Conservation (phyloP, 2,113 vertebrate species). For the Bothrops jararaca region DNA sequence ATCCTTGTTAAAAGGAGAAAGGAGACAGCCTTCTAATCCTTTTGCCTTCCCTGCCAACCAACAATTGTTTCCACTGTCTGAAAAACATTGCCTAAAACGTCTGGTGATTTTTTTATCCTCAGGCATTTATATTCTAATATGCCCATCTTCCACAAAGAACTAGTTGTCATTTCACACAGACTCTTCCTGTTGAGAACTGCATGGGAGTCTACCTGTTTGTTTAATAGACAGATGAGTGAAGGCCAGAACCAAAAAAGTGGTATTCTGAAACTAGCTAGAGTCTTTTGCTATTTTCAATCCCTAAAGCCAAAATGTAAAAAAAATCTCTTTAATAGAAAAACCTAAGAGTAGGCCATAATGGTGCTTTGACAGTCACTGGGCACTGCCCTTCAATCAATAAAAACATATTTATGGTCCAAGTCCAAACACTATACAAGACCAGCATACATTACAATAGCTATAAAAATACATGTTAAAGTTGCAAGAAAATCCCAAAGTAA, state of each 20-base stretch:
- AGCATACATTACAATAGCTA: neutral
- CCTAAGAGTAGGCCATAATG: neutral
- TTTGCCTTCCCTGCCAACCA: slow-evolving; percentile 26
- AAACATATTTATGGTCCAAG: neutral
- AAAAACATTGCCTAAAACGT: neutral
- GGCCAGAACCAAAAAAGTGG: neutral
- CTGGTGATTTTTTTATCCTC: slow-evolving; percentile 1
- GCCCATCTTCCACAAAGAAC: neutral
- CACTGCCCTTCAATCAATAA: neutral
- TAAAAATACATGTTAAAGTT: neutral
- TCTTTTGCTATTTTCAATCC: neutral
- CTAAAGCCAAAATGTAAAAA: neutral
- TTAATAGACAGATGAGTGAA: neutral
- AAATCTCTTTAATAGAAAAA: neutral
- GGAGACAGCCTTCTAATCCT: slow-evolving; percentile 23
- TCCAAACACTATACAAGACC: neutral
- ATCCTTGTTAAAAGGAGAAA: slow-evolving; percentile 41
- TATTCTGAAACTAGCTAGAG: neutral
- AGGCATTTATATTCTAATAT: slow-evolving; percentile 24
- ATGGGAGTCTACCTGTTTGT: neutral
- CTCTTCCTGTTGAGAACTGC: neutral
- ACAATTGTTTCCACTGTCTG: slow-evolving; percentile 31
- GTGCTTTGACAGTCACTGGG: neutral
- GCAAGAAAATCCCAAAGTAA: neutral
- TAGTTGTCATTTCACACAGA: slow-evolving; percentile 19